Conservation (phyloP, 2,888 invertebrate genomes). For the Hartigia nigra region DNA sequence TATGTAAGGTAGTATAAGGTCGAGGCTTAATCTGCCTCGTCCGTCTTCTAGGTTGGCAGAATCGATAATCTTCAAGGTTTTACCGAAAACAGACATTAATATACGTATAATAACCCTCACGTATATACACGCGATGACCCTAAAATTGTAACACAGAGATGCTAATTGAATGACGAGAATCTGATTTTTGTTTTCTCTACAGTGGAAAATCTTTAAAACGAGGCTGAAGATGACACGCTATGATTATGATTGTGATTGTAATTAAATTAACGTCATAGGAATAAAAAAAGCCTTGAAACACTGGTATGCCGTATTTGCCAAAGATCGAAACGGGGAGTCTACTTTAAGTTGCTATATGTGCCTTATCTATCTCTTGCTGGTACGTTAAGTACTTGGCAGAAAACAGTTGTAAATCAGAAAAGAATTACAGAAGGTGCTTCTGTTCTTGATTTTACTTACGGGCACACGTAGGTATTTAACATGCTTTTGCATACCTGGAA, state of each 20-base stretch:
- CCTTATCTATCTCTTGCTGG: not conserved
- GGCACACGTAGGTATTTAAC: not conserved
- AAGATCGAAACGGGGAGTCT: slow-evolving; percentile 19
- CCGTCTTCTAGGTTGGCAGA: not conserved
- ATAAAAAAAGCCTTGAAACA: slow-evolving; percentile 15
- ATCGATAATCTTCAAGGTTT: not conserved
- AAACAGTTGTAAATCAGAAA: not conserved
- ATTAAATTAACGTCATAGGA: not conserved
- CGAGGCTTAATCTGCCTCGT: not conserved
- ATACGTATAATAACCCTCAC: not conserved
- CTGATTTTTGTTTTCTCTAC: not conserved
- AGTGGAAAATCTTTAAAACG: not conserved
- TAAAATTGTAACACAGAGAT: too few species aligned
- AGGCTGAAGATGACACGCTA: not conserved
- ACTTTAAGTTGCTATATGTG: not conserved
- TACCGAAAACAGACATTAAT: not conserved
- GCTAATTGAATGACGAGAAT: not conserved
- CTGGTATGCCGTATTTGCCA: slow-evolving; percentile 13
- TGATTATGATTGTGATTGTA: slow-evolving; percentile 6
- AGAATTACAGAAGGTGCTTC: not conserved
- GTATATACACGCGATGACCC: not conserved
- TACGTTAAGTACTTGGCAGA: not conserved
- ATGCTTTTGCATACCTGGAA: not conserved
- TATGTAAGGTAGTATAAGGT: not conserved
- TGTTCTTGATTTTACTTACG: not conserved